phyloP scores from a whole-genome alignment of 2,888 invertebrate species.

The Drosophila cognata region DNA sequence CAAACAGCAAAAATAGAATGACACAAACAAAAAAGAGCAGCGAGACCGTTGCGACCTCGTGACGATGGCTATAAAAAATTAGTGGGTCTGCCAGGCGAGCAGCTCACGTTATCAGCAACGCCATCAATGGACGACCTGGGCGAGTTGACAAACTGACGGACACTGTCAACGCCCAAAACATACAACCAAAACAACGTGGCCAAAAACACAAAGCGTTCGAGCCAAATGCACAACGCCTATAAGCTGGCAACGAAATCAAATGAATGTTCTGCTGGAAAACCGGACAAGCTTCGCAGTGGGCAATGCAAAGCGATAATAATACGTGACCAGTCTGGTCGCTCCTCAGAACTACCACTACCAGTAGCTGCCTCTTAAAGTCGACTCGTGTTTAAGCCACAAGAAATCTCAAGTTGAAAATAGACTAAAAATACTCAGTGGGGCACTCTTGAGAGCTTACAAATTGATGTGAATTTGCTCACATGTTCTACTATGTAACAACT shows the following conservation, averaged over 20 bases:
- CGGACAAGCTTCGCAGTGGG: constrained; percentile 56
- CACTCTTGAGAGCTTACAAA: constrained; percentile 56
- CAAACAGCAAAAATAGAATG: constrained; percentile 33
- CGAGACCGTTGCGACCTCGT: constrained; percentile 43
- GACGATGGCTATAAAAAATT: constrained; percentile 71
- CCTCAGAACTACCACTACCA: neutral
- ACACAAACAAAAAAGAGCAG: constrained; percentile 14
- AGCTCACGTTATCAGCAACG: constrained; percentile 72
- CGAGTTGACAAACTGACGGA: constrained; percentile 61
- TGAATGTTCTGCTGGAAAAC: constrained; percentile 59
- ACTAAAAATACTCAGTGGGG: constrained; percentile 30
- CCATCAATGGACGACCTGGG: constrained; percentile 63
- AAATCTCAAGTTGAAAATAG: constrained; percentile 31
- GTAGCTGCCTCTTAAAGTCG: constrained; percentile 39
- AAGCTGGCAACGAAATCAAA: constrained; percentile 73
- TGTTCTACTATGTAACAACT: constrained; percentile 54
- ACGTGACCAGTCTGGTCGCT: constrained; percentile 69
- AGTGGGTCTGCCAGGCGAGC: constrained; percentile 68
- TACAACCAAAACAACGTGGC: neutral
- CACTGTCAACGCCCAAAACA: constrained; percentile 65
- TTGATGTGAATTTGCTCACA: constrained; percentile 79
- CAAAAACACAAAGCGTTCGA: constrained; percentile 32
- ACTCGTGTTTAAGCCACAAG: constrained; percentile 26
- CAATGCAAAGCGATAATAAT: constrained; percentile 71
- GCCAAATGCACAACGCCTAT: constrained; percentile 67